Base-by-base conservation (phyloP, 2,888 invertebrate genomes). In the Anticlea derivata region DNA sequence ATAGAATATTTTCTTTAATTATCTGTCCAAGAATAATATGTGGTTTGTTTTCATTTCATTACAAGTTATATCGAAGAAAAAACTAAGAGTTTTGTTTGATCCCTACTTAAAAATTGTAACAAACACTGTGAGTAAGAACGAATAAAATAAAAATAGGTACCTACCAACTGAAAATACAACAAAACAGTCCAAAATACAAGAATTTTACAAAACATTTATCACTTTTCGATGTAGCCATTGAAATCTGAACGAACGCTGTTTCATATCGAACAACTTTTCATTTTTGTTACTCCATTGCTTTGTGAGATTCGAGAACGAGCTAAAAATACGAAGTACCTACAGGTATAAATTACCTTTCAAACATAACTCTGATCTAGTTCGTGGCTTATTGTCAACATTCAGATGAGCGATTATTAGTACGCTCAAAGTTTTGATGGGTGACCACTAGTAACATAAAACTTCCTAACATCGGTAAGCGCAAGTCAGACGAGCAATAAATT, bases 181-280 rank as follows among this genome's bases (percentile, higher is more conserved):
- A 11, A 37, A 22, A 35, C 8, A 3, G 5, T 3, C 2, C 12
- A 26, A 29, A 39, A 39, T 29, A 27, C 30, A 11, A 7, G 12
- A 22, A 8, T 2, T 1, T 6, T 22, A 35, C 27, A 35, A 26
- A 27, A 35, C 17, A 20, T 44, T 44, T 20, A 44, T 27, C 27
- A 33, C 35, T 22, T 26, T 44, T 44, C n/a, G 13, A 35, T 23
- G 37, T 8, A 54, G 49, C 51, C 40, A 51, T 55, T 55, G 58
- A 53, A 54, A 57, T 48, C 55, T 54, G 55, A 55, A 52, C 55
- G 27, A 53, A 41, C 53, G 49, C 35, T 56, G 57, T 55, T 59
- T 51, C 43, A 43, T 48, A 50, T 52, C 48, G 50, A 38, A 43
- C 48, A 62, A 57, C 60, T 60, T 58, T 60, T 60, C 48, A 52